A percentile compares a stretch with the other conserved stretches of the same genome.
phyloP scores from a whole-genome alignment of 2,888 invertebrate genomes.

The Latrodectus hesperus region DNA sequence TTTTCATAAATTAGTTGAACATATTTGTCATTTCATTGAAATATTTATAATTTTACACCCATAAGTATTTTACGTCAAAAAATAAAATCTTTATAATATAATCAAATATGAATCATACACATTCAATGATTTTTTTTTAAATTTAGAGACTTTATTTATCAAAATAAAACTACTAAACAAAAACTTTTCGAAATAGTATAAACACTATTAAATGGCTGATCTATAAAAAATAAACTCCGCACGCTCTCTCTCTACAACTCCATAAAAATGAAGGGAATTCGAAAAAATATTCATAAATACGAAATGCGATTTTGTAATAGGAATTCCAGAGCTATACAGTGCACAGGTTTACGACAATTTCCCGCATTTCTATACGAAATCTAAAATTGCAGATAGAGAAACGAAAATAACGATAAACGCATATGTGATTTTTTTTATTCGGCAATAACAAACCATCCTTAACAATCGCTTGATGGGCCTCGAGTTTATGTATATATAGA shows the following conservation, averaged over 20 bases:
- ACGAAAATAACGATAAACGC: conserved; percentile 6
- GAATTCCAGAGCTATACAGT: conserved; percentile 16
- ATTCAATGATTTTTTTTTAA: too few relatives aligned
- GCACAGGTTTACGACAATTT: conserved; percentile 23
- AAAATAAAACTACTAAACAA: too few relatives aligned
- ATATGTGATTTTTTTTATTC: neutral
- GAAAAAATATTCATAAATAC: conserved; percentile 41
- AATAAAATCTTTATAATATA: too few relatives aligned
- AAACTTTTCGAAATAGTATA: neutral
- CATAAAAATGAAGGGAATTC: conserved; percentile 11
- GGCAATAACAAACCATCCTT: conserved; percentile 9
- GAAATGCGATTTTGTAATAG: conserved; percentile 14
- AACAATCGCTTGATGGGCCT: neutral
- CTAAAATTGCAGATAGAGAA: neutral
- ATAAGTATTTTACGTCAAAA: too few relatives aligned
- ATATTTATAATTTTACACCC: too few relatives aligned
- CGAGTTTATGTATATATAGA: neutral
- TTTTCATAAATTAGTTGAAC: too few relatives aligned
- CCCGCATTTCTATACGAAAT: conserved; percentile 26
- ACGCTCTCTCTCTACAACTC: neutral
- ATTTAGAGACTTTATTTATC: too few relatives aligned
- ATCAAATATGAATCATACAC: too few relatives aligned
- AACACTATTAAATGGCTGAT: neutral
- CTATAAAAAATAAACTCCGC: neutral
- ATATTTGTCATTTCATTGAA: too few relatives aligned